Evolutionary conservation across 2,797 vertebrate genomes (phyloP).

Genomic region (Semaprochilodus insignis): DNA sequence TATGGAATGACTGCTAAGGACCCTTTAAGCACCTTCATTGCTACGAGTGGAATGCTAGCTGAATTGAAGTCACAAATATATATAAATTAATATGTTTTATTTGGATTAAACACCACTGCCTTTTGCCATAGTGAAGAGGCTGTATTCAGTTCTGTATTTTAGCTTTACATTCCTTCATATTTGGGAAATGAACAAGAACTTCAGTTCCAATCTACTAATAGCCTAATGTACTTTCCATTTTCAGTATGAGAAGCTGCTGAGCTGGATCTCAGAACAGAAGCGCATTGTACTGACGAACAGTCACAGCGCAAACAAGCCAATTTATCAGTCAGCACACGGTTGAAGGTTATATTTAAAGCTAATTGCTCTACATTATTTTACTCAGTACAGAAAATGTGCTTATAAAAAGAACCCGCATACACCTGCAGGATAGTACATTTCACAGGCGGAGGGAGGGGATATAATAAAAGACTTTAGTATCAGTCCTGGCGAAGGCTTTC

Average conservation of each 20-base stretch:
- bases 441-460: background rate
- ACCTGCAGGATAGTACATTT: background rate
- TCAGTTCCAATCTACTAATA: background rate
- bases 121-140: no score
- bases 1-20: no score
- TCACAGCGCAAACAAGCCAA: background rate
- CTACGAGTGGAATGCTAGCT: no score
- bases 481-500: background rate
- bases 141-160: background rate
- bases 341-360: slow-evolving; percentile 18
- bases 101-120: no score
- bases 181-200: background rate
- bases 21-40: no score
- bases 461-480: background rate
- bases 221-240: background rate
- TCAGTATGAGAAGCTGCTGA: background rate
- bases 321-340: background rate
- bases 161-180: background rate
- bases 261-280: background rate
- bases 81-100: no score
- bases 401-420: background rate
- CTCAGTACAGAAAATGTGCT: background rate
- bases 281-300: background rate
- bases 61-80: no score
- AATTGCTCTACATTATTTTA: slow-evolving; percentile 12